Conservation (phyloP, 2,888 invertebrate genomes). For the Sicus ferrugineus region DNA sequence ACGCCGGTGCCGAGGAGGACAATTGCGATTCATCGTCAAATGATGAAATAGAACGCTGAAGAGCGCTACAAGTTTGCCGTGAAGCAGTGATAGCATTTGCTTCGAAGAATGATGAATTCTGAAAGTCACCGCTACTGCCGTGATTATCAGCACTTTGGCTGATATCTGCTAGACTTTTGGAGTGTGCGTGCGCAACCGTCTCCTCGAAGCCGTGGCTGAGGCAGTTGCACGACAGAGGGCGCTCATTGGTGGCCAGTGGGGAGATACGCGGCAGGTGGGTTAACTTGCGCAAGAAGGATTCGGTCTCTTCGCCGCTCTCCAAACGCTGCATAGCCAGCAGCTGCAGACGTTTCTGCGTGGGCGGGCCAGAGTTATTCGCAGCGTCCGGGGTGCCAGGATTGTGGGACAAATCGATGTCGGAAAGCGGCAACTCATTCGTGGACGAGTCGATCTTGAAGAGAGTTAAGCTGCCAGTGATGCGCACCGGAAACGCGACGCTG, state of each 20-base stretch:
- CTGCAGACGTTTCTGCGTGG: slow-evolving; percentile 34
- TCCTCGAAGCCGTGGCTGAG: slow-evolving; percentile 40
- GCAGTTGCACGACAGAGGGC: slow-evolving; percentile 61
- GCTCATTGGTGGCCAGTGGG: slow-evolving; percentile 63
- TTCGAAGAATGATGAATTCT: neutral
- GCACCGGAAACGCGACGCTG: slow-evolving; percentile 51
- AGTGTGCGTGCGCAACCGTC: slow-evolving; percentile 42
- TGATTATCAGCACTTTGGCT: slow-evolving; percentile 27
- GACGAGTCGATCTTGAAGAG: slow-evolving; percentile 67
- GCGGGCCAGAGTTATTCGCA: slow-evolving; percentile 19
- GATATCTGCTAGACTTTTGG: slow-evolving; percentile 44
- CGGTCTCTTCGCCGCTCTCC: slow-evolving; percentile 53
- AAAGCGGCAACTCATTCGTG: slow-evolving; percentile 75
- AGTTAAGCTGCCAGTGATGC: slow-evolving; percentile 55
- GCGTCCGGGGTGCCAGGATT: slow-evolving; percentile 59
- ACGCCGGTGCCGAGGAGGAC: slow-evolving; percentile 56
- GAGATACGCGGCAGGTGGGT: slow-evolving; percentile 65
- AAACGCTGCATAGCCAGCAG: slow-evolving; percentile 52
- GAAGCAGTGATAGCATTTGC: neutral
- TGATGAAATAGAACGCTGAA: slow-evolving; percentile 37
- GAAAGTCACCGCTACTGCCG: slow-evolving; percentile 22
- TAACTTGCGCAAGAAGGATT: slow-evolving; percentile 45
- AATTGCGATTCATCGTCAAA: slow-evolving; percentile 55
- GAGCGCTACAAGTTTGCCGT: slow-evolving; percentile 32
- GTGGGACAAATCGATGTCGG: slow-evolving; percentile 67